Evolutionary conservation across 2,797 vertebrate species (phyloP).

Genomic region (Tenualosa thibaudeaui): DNA sequence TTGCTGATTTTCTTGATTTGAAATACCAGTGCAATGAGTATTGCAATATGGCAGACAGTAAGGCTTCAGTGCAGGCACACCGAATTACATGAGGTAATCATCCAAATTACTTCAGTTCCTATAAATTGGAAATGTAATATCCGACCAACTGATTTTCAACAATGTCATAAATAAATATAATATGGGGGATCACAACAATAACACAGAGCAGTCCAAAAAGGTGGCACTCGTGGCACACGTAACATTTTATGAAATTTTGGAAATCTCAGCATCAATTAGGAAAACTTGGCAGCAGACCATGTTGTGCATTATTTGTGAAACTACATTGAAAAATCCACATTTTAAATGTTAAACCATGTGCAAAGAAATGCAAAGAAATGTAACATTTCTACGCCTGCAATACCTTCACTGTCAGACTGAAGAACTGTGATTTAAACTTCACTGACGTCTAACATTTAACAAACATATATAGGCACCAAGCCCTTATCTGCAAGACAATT

Average conservation of each 20-base stretch:
- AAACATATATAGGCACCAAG: constrained; percentile 15
- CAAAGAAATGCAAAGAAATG: constrained; percentile 19
- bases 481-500: not conserved
- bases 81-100: constrained; percentile 6
- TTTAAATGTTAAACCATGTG: constrained; percentile 20
- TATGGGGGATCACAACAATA: not conserved
- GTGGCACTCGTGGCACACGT: not conserved
- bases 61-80: constrained; percentile 24
- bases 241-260: not conserved
- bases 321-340: not conserved
- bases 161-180: not conserved
- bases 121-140: not conserved
- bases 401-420: constrained; percentile 7
- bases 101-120: constrained; percentile 4
- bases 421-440: constrained; percentile 19
- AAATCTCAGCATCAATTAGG: not conserved
- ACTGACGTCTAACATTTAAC: constrained; percentile 5
- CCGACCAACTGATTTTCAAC: not conserved
- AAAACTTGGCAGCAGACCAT: not conserved
- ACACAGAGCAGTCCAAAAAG: not conserved
- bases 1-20: not conserved
- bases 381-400: constrained; percentile 7
- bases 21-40: not conserved
- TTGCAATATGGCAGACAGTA: not conserved
- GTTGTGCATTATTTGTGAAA: constrained; percentile 6